Conservation (phyloP, 2,797 vertebrate genomes). For the Arctocebus calabarensis region DNA sequence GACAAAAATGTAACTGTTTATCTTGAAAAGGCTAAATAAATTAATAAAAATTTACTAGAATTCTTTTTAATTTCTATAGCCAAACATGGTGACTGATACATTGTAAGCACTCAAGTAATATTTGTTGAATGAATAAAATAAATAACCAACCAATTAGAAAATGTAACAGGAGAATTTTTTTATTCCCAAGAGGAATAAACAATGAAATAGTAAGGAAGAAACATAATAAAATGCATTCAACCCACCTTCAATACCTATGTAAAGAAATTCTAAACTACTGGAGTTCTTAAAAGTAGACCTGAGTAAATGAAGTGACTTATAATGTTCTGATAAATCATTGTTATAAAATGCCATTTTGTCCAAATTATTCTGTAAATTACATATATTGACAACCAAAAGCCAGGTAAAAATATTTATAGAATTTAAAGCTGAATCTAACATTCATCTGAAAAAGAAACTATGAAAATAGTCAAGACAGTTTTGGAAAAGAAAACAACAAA, state of each 20-base stretch:
- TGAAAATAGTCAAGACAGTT: background rate
- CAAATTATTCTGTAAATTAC: constrained; percentile 43
- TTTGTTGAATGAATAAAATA: constrained; percentile 10
- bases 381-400: constrained; percentile 10
- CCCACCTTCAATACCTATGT: background rate
- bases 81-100: background rate
- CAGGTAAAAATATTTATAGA: background rate
- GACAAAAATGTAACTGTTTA: constrained; percentile 22
- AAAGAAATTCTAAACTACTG: background rate
- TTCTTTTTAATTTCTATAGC: background rate
- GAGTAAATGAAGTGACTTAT: background rate
- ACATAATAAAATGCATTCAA: constrained; percentile 32
- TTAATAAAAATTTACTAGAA: background rate
- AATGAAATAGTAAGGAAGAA: background rate
- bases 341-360: constrained; percentile 27
- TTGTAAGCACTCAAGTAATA: background rate
- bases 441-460: background rate
- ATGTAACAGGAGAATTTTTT: background rate
- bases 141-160: constrained; percentile 34
- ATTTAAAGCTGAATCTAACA: constrained; percentile 20
- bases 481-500: constrained; percentile 8
- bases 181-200: constrained; percentile 24
- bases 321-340: background rate
- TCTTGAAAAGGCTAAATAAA: background rate
- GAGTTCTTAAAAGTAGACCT: background rate